Percentiles rank a stretch among this genome's conserved stretches.
These are phyloP conservation scores for Cyanistes caeruleus DNA, from an alignment of 2,113 vertebrate species.

Conservation along the genomic window DNA sequence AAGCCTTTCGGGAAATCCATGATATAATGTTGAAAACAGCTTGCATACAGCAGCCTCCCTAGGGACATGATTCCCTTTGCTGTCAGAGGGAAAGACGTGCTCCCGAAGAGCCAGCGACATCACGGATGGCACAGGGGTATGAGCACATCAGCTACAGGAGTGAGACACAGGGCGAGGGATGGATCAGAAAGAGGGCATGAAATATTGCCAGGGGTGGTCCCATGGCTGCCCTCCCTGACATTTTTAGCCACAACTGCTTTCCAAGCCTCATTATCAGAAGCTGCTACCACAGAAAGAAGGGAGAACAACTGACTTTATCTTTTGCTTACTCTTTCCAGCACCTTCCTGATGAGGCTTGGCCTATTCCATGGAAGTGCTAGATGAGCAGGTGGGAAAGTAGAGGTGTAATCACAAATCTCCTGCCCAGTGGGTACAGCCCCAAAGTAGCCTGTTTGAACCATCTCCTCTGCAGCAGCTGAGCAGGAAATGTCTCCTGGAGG, in stretches of 20 bases:
- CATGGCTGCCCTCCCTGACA: not conserved
- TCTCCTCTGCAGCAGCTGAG: not conserved
- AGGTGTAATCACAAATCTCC: not conserved
- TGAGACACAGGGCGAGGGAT: not conserved
- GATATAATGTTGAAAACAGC: not conserved
- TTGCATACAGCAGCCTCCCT: not conserved
- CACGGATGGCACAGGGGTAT: accelerated
- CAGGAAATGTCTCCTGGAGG: not conserved
- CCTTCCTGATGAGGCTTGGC: not conserved
- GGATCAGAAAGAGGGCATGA: not conserved
- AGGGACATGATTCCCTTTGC: not conserved
- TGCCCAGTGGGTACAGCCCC: not conserved
- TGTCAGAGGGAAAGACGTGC: not conserved
- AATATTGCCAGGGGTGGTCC: not conserved
- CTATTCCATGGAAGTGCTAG: not conserved
- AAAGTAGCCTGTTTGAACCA: not conserved
- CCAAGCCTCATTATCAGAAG: not conserved
- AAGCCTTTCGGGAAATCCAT: not conserved
- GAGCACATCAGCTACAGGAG: not conserved
- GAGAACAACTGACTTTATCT: not conserved
- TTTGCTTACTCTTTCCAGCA: not conserved
- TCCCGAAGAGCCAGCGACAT: accelerated
- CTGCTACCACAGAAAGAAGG: not conserved
- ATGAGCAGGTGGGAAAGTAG: not conserved
- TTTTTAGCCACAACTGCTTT: not conserved